These are phyloP conservation scores for Ectropis crepuscularia DNA, from an alignment of 2,888 invertebrate genomes.

Conservation along the genomic window DNA sequence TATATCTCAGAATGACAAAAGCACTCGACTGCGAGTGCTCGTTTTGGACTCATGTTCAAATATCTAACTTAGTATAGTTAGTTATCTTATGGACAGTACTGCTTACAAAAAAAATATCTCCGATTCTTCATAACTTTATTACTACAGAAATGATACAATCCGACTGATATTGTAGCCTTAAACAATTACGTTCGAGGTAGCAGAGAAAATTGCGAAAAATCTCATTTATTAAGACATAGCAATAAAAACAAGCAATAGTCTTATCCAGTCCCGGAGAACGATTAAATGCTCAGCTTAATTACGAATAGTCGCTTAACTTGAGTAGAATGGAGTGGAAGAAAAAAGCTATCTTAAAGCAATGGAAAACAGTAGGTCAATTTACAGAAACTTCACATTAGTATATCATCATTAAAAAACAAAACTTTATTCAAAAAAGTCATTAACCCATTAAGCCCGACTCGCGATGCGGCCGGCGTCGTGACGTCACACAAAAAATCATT, in stretches of 20 bases:
- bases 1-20: too few species aligned
- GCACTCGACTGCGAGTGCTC: too few species aligned
- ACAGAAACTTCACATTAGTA: neutral
- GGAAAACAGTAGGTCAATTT: constrained; percentile 10
- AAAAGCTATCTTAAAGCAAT: constrained; percentile 21
- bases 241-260: constrained; percentile 26
- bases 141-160: constrained; percentile 2
- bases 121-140: neutral
- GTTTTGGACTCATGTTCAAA: too few species aligned
- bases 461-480: too few species aligned
- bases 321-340: constrained; percentile 40
- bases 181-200: constrained; percentile 6
- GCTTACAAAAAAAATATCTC: too few species aligned
- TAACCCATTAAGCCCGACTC: too few species aligned
- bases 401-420: too few species aligned
- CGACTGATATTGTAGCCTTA: neutral
- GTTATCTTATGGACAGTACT: too few species aligned
- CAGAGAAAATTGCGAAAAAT: constrained; percentile 20
- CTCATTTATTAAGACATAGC: constrained; percentile 26
- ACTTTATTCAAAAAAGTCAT: too few species aligned
- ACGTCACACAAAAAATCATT: too few species aligned
- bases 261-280: constrained; percentile 32
- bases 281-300: constrained; percentile 44
- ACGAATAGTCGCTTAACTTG: constrained; percentile 40
- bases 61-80: too few species aligned